Base-by-base conservation (phyloP, 2,888 invertebrate genomes). In the Torymus texanus region DNA sequence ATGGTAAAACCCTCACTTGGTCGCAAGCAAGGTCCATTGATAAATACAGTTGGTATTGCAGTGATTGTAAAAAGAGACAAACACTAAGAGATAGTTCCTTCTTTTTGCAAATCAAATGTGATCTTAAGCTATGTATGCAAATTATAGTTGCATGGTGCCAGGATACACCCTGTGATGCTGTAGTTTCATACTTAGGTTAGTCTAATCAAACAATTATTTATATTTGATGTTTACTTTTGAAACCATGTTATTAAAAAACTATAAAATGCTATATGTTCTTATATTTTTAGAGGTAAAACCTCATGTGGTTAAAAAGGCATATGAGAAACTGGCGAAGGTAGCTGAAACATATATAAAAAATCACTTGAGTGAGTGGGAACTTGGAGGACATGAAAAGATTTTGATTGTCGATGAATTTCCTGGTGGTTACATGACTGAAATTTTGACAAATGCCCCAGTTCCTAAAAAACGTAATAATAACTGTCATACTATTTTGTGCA, bases 361-460 rank as follows among this genome's bases (percentile, higher is more conserved):
- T 86, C 88, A 92, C 88, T 83, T 91, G 85, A 89, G 91, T 85
- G 88, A 91, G 82, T 88, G 92, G 91, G 88, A 89, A 81, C 87
- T 94, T 0, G 94, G 94, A 0, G 94, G 94, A 0, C 16, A 61
- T 13, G 92, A 92, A 83, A 91, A 91, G 67, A 92, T 94, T 59
- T 92, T 94, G n/a, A 89, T 94, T 13, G 92, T 93, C 0, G 94
- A 94, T 83, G 91, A 94, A 86, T 94, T 93, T 87, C 94, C 94
- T 0, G 92, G 92, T 85, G 93, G 93, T 65, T 90, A 92, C 74
- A 93, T 93, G 89, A 90, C 92, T 65, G 91, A 92, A 56, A 92
- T 91, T 8, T 91, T 91, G 0, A 92, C 92, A 75, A 92, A 92
- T 12, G 91, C 89, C 18, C 87, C 87, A 63, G 88, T 87, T 74